Conservation (phyloP, 1,140 invertebrate species). For the Mycetomoellerius zeteki region DNA sequence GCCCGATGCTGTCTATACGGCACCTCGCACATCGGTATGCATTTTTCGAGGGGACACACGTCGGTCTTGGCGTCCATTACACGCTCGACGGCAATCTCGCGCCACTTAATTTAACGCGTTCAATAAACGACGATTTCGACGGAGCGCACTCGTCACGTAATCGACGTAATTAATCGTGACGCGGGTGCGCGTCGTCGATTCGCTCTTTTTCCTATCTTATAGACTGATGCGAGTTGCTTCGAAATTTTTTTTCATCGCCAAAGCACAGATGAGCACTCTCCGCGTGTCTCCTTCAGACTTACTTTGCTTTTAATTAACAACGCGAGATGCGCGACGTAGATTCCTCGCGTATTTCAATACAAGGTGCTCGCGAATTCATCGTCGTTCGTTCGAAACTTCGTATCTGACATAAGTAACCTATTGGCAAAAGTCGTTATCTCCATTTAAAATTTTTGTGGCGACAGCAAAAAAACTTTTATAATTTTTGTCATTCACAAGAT, state of each 20-base stretch:
- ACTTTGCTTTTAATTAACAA: constrained; percentile 30
- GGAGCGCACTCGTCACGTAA: constrained; percentile 60
- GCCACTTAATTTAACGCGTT: constrained; percentile 68
- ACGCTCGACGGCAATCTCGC: constrained; percentile 48
- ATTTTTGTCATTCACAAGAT: too few relatives aligned
- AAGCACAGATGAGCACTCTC: not conserved
- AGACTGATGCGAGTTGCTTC: not conserved
- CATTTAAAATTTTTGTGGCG: too few relatives aligned
- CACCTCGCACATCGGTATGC: not conserved
- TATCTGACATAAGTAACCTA: too few relatives aligned
- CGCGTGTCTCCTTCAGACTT: not conserved
- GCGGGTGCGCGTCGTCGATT: not conserved
- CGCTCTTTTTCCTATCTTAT: not conserved
- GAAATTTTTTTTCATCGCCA: constrained; percentile 4
- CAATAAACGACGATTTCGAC: constrained; percentile 68
- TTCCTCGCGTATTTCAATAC: not conserved
- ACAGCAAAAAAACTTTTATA: too few relatives aligned
- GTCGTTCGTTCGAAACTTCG: not conserved
- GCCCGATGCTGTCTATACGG: not conserved
- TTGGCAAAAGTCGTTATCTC: too few relatives aligned
- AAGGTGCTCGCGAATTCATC: not conserved
- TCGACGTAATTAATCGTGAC: constrained; percentile 71
- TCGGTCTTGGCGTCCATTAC: constrained; percentile 66
- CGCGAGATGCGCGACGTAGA: not conserved
- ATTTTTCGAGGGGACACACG: constrained; percentile 36